Evolutionary conservation across 2,797 vertebrate genomes (phyloP).

Genomic region (Varecia variegata): DNA sequence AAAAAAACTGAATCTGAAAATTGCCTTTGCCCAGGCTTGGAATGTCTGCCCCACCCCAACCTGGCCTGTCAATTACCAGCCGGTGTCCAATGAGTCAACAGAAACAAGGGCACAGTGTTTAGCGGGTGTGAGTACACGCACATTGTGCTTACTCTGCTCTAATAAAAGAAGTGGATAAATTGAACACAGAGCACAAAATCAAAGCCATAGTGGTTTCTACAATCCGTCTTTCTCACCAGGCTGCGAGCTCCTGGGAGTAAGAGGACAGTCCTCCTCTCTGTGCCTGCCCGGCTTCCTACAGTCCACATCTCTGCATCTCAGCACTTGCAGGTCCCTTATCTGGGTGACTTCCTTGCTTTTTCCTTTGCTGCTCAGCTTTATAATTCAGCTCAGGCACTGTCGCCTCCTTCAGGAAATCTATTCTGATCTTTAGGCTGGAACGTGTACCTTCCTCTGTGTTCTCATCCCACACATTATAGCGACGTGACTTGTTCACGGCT

Average conservation of each 20-base stretch:
- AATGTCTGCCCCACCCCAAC: neutral
- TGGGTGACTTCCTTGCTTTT: neutral
- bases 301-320: rapidly evolving
- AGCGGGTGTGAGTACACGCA: rapidly evolving
- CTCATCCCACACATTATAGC: neutral
- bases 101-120: neutral
- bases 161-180: neutral
- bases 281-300: neutral
- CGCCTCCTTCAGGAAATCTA: neutral
- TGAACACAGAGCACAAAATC: neutral
- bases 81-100: neutral
- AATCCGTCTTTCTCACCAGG: neutral
- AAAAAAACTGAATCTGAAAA: neutral
- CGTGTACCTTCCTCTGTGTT: neutral
- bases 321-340: neutral
- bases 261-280: neutral
- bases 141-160: neutral
- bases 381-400: neutral
- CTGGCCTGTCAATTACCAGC: neutral
- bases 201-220: neutral
- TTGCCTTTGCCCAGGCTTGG: neutral
- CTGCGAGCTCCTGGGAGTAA: neutral
- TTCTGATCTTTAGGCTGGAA: neutral
- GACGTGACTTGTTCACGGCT: neutral
- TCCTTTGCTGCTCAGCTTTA: neutral